Base-by-base conservation (phyloP, 2,888 invertebrate genomes). In the Limenitis camilla region DNA sequence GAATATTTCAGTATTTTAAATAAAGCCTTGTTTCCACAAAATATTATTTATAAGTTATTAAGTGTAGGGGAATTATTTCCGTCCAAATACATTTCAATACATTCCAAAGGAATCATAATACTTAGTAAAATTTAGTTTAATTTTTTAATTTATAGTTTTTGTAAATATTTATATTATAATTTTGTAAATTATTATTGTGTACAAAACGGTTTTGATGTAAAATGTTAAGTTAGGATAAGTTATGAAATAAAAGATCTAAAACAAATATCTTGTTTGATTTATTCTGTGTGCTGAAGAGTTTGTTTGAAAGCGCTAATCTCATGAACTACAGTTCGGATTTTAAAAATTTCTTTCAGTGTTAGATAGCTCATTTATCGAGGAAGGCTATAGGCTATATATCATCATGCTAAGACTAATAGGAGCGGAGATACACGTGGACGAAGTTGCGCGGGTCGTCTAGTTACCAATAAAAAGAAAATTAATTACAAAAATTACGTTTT, bases 31-130 rank as follows among this genome's bases (percentile, higher is more conserved):
- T 60, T 58, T 50, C 44, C 64, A 66, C 44, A 60, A n/a, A 27
- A 39, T 47, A 52, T 19, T 19, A 19, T n/a, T n/a, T 2, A 19
- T 19, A 19, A 19, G 19, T 19, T 3, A 2, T 2, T 19, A 19
- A 19, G 1, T 19, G 19, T 19, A 19, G 56, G 57, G 56, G 51
- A 59, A 74, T 73, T 65, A 66, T 66, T 74, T 81, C 82, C 85
- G 82, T 82, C 85, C 86, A 83, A 85, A 79, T 71, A 68, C 70
- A 51, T 61, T 67, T 74, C 46, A 72, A 71, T 77, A 71, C 76
- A 76, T 82, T 86, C 86, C 86, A 86, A 86, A 86, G 86, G 83
- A 82, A 83, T 81, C 78, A 30, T 10, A 2, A 10, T 74, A 10
- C 74, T 71, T 64, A 59, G 62, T 53, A 54, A 58, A 40, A 39